Percentiles rank a stretch among this genome's conserved stretches.
Conservation (phyloP, 2,888 invertebrate genomes). For the Nymphalis urticae region DNA sequence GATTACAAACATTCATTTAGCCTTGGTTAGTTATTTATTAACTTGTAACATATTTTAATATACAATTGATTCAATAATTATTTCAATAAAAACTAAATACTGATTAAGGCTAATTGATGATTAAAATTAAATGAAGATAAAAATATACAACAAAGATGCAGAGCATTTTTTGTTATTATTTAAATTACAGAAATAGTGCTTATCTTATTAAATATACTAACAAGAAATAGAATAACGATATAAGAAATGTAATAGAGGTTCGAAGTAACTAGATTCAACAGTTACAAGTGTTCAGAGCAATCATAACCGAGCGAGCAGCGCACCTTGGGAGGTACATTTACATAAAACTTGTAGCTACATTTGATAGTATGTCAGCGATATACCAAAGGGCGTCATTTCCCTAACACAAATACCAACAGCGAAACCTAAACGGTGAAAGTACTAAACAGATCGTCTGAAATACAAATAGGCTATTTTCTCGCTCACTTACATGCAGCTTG, state of each 20-base stretch:
- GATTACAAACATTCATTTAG: conserved; percentile 13
- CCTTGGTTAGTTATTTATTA: neutral
- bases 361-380: conserved; percentile 50
- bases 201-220: too few relatives aligned
- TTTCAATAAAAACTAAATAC: too few relatives aligned
- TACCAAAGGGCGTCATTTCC: conserved; percentile 56
- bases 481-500: conserved; percentile 44
- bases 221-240: neutral
- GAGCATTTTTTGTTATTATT: too few relatives aligned
- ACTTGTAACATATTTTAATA: neutral
- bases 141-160: too few relatives aligned
- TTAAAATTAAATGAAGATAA: too few relatives aligned
- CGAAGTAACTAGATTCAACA: neutral
- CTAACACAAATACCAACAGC: conserved; percentile 71
- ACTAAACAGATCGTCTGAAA: conserved; percentile 66
- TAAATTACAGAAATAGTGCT: too few relatives aligned
- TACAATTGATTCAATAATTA: neutral
- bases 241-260: neutral
- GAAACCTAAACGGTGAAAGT: conserved; percentile 75
- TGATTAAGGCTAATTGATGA: too few relatives aligned
- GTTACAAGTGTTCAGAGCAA: neutral
- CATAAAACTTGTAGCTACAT: conserved; percentile 31
- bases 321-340: conserved; percentile 27
- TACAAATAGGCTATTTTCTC: conserved; percentile 60
- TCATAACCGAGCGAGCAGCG: conserved; percentile 5